phyloP scores from a whole-genome alignment of 2,888 invertebrate genomes.

The Noctua comes region DNA sequence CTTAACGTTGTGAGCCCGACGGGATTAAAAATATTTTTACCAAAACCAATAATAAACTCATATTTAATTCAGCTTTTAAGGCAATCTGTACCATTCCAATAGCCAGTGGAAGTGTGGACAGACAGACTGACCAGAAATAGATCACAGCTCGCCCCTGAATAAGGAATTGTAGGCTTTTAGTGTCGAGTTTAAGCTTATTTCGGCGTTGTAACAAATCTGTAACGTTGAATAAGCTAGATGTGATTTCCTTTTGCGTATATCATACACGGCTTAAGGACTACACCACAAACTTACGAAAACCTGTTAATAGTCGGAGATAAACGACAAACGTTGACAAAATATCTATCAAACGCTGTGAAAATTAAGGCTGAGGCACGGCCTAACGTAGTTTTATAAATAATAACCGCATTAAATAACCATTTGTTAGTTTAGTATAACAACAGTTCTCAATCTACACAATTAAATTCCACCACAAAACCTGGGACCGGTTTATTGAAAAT shows the following conservation, averaged over 20 bases:
- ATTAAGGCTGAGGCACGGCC: constrained; percentile 2
- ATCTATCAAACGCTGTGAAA: not conserved
- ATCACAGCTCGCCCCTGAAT: constrained; percentile 24
- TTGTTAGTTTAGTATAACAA: constrained; percentile 1
- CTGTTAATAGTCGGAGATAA: not conserved
- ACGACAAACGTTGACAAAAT: not conserved
- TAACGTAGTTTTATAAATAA: constrained; percentile 12
- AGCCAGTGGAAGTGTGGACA: constrained; percentile 22
- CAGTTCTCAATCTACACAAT: constrained; percentile 22
- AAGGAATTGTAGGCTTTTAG: constrained; percentile 24
- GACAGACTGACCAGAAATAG: constrained; percentile 43
- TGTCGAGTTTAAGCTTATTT: not conserved
- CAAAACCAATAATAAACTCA: constrained; percentile 26
- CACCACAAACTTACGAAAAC: not conserved
- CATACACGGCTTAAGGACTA: not conserved
- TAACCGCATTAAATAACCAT: constrained; percentile 20
- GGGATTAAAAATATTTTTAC: constrained; percentile 6
- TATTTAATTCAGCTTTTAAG: constrained; percentile 34
- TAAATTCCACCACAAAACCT: constrained; percentile 24
- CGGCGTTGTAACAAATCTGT: not conserved
- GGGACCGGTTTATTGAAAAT: constrained; percentile 38
- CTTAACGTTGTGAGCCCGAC: not conserved
- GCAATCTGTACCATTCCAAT: constrained; percentile 7
- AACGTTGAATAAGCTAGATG: not conserved
- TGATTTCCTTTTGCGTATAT: not conserved